Base-by-base conservation (phyloP, 2,113 vertebrate species). In the Myotis brandtii region DNA sequence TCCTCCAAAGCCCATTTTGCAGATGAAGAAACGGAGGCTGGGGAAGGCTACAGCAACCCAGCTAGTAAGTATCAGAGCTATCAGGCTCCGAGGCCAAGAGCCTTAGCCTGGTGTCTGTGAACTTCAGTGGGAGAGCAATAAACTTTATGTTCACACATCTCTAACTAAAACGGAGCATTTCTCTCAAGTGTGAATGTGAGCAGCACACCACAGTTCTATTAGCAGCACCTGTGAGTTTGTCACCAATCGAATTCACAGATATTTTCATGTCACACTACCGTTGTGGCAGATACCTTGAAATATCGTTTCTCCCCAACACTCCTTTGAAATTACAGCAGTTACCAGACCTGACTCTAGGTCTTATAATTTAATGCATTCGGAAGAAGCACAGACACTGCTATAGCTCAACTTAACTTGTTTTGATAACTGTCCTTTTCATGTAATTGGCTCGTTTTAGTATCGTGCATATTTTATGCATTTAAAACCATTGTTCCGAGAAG, bases 391-490 rank as follows among this genome's bases (percentile, higher is more conserved):
- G 23, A 3, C 1, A 13, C 66, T 11, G 52, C 56, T 27, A 13
- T 32, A 14, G 25, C 66, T 25, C 43, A 52, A 6, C 83, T 43
- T 46, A 34, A 73, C 75, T 34, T 4, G 75, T 56, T 67, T 54
- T 5, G 18, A 43, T 37, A 56, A 87, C 43, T 64, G 32, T 59
- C 56, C 88, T 59, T 91, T 40, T 0, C 2, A 40, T 30, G 17
- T 25, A 46, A 76, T 80, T 67, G 50, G 21, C 72, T 95, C 50
- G 56, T 43, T 93, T 82, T 34, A 37, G 13, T 50, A 79, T 77
- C 10, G 3, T 37, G 64, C 14, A 18, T 56, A 25, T 32, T 85
- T 79, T 43, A 43, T 13, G 40, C 77, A 46, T 56, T 27, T 52
- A 69, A 72, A 72, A 67, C 25, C n/a, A 50, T 2, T 59, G 5